Evolutionary conservation across 2,888 invertebrate species (phyloP).

Genomic region (Dryadula phaetusa): DNA sequence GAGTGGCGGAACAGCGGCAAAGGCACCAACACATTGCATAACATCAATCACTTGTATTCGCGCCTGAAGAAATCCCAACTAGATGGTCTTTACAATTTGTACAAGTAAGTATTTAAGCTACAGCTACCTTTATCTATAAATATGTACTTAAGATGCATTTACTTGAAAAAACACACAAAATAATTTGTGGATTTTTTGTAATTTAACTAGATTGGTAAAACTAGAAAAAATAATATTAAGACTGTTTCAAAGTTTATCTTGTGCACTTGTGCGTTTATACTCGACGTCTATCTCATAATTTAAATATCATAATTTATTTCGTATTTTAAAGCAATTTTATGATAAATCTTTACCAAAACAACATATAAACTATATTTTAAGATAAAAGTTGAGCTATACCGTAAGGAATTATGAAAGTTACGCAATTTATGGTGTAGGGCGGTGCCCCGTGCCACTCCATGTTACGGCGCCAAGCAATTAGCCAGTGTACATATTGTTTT

Average conservation of each 20-base stretch:
- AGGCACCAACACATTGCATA: slow-evolving; percentile 88
- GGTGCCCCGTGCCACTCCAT: slow-evolving; percentile 12
- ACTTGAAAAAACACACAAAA: background rate
- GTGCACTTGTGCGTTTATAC: background rate
- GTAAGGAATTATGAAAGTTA: background rate
- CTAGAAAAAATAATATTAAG: too few species aligned
- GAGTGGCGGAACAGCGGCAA: slow-evolving; percentile 93
- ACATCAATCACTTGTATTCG: slow-evolving; percentile 90
- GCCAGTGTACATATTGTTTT: slow-evolving; percentile 15
- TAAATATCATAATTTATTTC: background rate
- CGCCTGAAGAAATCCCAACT: slow-evolving; percentile 90
- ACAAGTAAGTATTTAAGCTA: slow-evolving; percentile 82
- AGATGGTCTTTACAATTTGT: slow-evolving; percentile 90
- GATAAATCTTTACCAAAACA: background rate
- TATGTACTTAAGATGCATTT: background rate
- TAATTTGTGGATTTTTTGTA: too few species aligned
- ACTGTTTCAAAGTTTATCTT: background rate
- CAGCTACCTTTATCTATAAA: too few species aligned
- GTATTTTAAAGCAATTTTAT: too few species aligned
- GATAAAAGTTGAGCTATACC: background rate
- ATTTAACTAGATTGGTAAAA: too few species aligned
- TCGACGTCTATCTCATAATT: background rate
- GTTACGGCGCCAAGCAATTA: slow-evolving; percentile 17
- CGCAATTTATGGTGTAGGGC: slow-evolving; percentile 17
- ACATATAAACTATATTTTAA: background rate